Percentiles rank a stretch among this genome's conserved stretches.
These are phyloP conservation scores for Donacobius atricapilla DNA, from an alignment of 2,113 vertebrate genomes.

Conservation along the genomic window DNA sequence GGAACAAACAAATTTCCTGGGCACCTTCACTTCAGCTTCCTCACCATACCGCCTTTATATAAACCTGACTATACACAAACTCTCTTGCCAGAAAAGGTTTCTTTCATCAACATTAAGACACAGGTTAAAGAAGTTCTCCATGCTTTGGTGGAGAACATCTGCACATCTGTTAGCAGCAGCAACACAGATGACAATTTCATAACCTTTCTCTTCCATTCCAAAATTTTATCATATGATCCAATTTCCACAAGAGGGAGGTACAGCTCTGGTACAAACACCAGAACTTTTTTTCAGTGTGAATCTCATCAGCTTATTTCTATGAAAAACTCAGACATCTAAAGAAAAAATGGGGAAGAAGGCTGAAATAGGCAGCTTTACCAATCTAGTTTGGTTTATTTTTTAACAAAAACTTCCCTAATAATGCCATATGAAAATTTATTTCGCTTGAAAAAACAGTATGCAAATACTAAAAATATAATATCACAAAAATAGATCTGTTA, in stretches of 20 bases:
- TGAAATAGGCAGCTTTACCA: neutral
- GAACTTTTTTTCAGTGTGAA: neutral
- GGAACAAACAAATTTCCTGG: neutral
- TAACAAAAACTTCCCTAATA: neutral
- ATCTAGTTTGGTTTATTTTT: neutral
- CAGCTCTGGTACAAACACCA: neutral
- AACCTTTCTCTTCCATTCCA: neutral
- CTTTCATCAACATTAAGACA: neutral
- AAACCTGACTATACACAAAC: neutral
- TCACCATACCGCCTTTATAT: rapidly evolving
- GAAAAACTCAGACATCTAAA: neutral
- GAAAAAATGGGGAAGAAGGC: rapidly evolving
- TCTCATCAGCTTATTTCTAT: neutral
- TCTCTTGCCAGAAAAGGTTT: neutral
- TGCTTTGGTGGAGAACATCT: neutral
- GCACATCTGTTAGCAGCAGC: neutral
- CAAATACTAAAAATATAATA: neutral
- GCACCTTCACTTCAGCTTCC: neutral
- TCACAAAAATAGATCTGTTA: neutral
- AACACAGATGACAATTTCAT: neutral
- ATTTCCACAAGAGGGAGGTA: constrained; percentile 14
- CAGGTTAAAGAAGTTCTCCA: neutral
- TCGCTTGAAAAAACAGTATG: neutral
- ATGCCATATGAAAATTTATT: neutral
- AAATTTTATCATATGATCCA: neutral